Evolutionary conservation across 2,797 vertebrate genomes (phyloP), one percentile per base, ranked within the genome.

Genomic region (Coendou prehensilis): DNA sequence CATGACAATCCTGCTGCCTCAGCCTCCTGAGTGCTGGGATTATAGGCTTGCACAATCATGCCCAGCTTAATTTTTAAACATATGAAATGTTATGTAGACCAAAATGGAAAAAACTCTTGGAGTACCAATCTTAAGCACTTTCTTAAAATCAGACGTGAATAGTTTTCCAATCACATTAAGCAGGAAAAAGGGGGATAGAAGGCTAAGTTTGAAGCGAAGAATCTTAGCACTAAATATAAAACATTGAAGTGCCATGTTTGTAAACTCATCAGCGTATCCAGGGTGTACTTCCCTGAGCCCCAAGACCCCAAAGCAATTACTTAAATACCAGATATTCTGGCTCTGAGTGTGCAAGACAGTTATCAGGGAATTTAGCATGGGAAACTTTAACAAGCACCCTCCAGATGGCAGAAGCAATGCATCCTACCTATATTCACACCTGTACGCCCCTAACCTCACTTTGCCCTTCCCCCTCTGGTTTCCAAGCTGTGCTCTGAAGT

Each of bases 381-480:
- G 78, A 52, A 22, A 57, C 90, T 97, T 96, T 97, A 95, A 64
- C 75, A 91, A 94, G 91, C 95, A 90, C 47, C 92, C 91, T 98
- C 93, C 90, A 97, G 96, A 89, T 97, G 96, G 95, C 96, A 97
- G 97, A 96, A 96, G 76, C 83, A 97, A 73, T 96, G 78, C 94
- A 69, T 94, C 90, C 47, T 93, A 93, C 89, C 45, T 94, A 3
- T 94, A 33, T 20, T 82, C 50, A 75, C 57, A 67, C 13, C 59
- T 91, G 26, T 83, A 1, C 50, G 56, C 20, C 52, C 80, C 14
- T 22, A 57, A 1, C 5, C 15, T 63, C 5, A 22, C 20, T 52
- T 84, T 85, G 47, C 22, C 17, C 52, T 88, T 61, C 84, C 87
- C n/a, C 37, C 33, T 30, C n/a, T 96, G 45, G 7, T 97, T 97